Evolutionary conservation across 2,888 invertebrate genomes (phyloP), one percentile per base, ranked within the genome.

Genomic region (Agrilus cyanescens): DNA sequence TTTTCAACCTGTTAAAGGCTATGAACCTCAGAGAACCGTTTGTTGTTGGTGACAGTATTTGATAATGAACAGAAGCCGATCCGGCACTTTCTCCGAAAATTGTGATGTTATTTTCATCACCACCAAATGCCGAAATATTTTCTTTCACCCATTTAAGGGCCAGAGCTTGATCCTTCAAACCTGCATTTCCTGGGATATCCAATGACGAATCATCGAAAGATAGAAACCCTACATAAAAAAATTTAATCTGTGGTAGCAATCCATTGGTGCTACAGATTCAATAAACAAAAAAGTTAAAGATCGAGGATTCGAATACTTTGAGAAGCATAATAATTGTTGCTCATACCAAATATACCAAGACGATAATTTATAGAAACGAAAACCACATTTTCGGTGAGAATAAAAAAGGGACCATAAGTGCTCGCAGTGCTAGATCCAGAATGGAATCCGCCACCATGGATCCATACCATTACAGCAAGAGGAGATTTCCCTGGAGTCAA

Each of bases 401-500:
- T 58, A 48, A 63, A 68, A 46, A 70, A 69, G 0, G 72, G 70
- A 33, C 70, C 68, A 46, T 41, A 66, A 6, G 58, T 7, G 7
- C 47, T 45, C 12, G 50, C 50, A 6, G 40, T 56, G 10, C 68
- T 66, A n/a, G 68, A 68, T 13, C 71, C 70, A 13, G 60, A 56
- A 44, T 65, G 64, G 46, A 68, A 72, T 10, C 67, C 70, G 3
- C 72, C 73, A 1, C 72, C 73, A 52, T 68, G 69, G 38, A 73
- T 69, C 63, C 68, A 72, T 3, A 73, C 65, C 66, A 73, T 62
- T 0, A 73, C 62, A 34, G 61, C 20, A 20, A 20, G 20, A 5
- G 20, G 20, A 4, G 3, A 2, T 5, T 20, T 20, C 7, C 6
- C 20, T 20, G 20, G 20, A 7, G 20, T 4, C 7, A 20, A 20